Base-by-base conservation (phyloP, 2,888 invertebrate genomes). In the Ophioninae sp. region DNA sequence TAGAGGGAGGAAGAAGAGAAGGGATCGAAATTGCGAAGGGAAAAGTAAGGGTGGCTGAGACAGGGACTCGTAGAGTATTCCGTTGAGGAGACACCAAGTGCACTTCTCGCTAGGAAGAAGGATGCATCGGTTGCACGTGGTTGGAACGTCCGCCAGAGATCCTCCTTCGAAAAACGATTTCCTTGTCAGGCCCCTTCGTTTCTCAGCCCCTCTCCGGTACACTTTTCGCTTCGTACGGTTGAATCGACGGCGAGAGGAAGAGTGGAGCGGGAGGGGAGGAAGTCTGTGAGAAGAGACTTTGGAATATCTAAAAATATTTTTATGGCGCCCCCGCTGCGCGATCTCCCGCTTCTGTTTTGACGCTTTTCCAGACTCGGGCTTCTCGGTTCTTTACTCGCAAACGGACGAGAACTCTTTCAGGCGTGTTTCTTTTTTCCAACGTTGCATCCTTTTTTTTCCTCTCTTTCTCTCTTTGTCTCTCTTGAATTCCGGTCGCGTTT, bases 221-320 rank as follows among this genome's bases (percentile, higher is more conserved):
- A 78, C 81, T 75, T 69, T 76, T 41, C 80, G 62, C 44, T 76
- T 59, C 44, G 76, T 72, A 67, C 44, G 74, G 62, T 30, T 20
- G 50, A 30, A 30, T 82, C 50, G 65, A 62, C 20, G 65, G 75
- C 81, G 67, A 17, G 59, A 21, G 37, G 17, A 13, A 3, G 50
- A 1, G 39, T 57, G 37, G 44, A 23, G 61, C 1, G n/a, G 17
- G n/a, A 50, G n/a, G 57, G 10, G 30, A 50, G n/a, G 57, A 23
- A 17, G 30, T 10, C 64, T 37, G 65, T 73, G 73, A 79, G 78
- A 85, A 84, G 86, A 85, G 86, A 85, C 85, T 87, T 85, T 86
- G 86, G 88, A 85, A 88, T 91, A 88, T 92, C 92, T 92, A 93
- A 93, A 93, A 92, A 93, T 93, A 93, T 92, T 92, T 93, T 92